Evolutionary conservation across 30 jellyfish, hydroid and myxozoan species (phyloP).

Genomic region (Sanderia malayensis): DNA sequence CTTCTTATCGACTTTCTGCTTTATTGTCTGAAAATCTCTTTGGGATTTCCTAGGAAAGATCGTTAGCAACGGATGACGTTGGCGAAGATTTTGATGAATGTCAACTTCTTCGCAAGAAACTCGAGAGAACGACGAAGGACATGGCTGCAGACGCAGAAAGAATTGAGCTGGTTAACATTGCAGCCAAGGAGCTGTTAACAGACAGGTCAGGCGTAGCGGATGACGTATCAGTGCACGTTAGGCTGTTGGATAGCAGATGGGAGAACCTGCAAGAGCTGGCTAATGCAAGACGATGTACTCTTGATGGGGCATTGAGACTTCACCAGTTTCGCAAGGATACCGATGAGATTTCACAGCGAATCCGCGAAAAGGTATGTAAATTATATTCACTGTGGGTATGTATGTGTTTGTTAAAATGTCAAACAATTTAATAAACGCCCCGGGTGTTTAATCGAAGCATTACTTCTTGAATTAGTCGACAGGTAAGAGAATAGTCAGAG

Average conservation of each 20-base stretch:
- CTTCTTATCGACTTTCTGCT: no score
- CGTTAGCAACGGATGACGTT: conserved; percentile 51
- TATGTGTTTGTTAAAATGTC: no score
- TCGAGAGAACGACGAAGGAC: conserved; percentile 26
- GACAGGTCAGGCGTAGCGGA: conserved; percentile 22
- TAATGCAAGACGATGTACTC: conserved; percentile 4
- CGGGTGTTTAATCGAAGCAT: no score
- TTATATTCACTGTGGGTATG: no score
- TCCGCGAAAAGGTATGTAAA: conserved; percentile 45
- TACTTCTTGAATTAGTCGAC: no score
- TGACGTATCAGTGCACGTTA: conserved; percentile 18
- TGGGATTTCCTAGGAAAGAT: conserved; percentile 50
- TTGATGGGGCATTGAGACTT: conserved; percentile 16
- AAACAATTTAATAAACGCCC: no score
- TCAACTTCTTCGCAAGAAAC: conserved; percentile 27
- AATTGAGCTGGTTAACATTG: conserved; percentile 2
- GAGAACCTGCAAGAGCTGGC: conserved; percentile 48
- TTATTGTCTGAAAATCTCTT: no score
- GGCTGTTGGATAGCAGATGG: conserved; percentile 46
- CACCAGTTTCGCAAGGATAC: conserved; percentile 23
- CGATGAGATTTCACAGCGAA: conserved; percentile 26
- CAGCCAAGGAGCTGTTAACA: conserved; percentile 6
- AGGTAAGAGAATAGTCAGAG: no score
- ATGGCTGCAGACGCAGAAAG: conserved; percentile 67
- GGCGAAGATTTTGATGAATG: conserved; percentile 46